Conservation (phyloP, 37 sponge, comb jelly and placozoan genomes). For the Aphrocallistes beatrix region DNA sequence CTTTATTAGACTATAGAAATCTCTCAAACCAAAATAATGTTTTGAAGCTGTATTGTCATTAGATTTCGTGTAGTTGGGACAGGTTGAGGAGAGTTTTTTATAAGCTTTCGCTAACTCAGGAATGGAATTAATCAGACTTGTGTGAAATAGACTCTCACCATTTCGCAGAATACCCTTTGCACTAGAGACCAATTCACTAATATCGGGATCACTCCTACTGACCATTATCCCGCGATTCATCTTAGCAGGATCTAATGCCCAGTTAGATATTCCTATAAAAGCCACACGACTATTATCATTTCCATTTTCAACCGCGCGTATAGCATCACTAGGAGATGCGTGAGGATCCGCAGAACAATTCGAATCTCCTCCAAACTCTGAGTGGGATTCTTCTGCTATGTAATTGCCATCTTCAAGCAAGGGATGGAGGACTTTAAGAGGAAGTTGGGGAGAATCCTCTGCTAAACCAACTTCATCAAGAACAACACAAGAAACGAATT, state of each 20-base stretch:
- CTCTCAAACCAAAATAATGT: slow-evolving; percentile 26
- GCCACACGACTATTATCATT: slow-evolving; percentile 40
- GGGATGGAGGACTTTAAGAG: slow-evolving; percentile 85
- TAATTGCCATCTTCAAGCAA: slow-evolving; percentile 83
- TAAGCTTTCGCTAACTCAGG: neutral
- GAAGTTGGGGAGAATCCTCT: slow-evolving; percentile 84
- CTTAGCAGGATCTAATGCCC: slow-evolving; percentile 87
- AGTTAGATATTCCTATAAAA: slow-evolving; percentile 83
- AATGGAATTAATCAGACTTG: neutral
- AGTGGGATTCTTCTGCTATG: slow-evolving; percentile 55
- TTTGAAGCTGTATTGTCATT: too few species aligned
- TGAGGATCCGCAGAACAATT: neutral
- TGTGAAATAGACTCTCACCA: too few species aligned
- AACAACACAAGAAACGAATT: slow-evolving; percentile 66
- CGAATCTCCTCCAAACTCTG: neutral
- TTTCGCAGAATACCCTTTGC: slow-evolving; percentile 31
- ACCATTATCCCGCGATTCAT: slow-evolving; percentile 85
- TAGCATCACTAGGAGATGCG: neutral
- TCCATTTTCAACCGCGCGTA: slow-evolving; percentile 11
- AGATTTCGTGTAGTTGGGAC: too few species aligned
- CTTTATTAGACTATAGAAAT: slow-evolving; percentile 38
- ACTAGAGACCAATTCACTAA: slow-evolving; percentile 49
- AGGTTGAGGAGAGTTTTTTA: neutral
- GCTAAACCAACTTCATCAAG: slow-evolving; percentile 92
- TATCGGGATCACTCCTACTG: slow-evolving; percentile 50